Base-by-base conservation (phyloP, 2,113 vertebrate genomes). In the Cololabis saira region DNA sequence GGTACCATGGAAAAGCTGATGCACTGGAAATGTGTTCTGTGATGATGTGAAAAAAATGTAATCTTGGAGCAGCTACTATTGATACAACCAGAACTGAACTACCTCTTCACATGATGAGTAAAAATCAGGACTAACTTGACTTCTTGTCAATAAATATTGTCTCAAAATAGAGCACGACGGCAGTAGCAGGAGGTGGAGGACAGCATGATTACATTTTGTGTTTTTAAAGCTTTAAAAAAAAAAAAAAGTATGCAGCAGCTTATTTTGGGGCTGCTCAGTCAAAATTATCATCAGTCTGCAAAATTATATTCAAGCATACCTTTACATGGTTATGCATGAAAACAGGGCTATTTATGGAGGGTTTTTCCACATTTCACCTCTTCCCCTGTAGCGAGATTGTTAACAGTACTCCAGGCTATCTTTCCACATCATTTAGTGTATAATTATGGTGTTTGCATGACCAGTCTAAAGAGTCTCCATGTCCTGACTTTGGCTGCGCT, bases 371-470 rank as follows among this genome's bases (percentile, higher is more conserved):
- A 87, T 92, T 93, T 92, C 59, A 76, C 81, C 68, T 80, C 69
- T 86, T 90, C 76, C 83, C 89, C 80, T 80, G 33, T 64, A 81
- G 86, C 74, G 30, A 71, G 80, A 90, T 86, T 85, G 86, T 87
- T 83, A 83, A 78, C 50, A 78, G 87, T 80, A 87, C 90, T 89
- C 79, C 63, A 82, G 87, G 80, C 80, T 75, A 89, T 91, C 90
- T 91, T 93, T 93, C 93, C 92, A 92, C 92, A 91, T 90, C 87
- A 92, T 93, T 93, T 91, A 88, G 78, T 85, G 84, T 74, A 84
- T 93, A 91, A 92, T 91, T 90, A 86, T 85, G 74, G 81, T 66
- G 76, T 90, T 91, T 93, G 89, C 84, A 63, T 66, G 62, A 71
- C 71, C 58, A 64, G 77, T 53, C 66, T 76, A 18, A 42, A 54